A percentile compares a stretch with the other conserved stretches of the same genome.
Evolutionary conservation across 1,140 invertebrate genomes (phyloP).

Genomic region (Procambarus virginalis): DNA sequence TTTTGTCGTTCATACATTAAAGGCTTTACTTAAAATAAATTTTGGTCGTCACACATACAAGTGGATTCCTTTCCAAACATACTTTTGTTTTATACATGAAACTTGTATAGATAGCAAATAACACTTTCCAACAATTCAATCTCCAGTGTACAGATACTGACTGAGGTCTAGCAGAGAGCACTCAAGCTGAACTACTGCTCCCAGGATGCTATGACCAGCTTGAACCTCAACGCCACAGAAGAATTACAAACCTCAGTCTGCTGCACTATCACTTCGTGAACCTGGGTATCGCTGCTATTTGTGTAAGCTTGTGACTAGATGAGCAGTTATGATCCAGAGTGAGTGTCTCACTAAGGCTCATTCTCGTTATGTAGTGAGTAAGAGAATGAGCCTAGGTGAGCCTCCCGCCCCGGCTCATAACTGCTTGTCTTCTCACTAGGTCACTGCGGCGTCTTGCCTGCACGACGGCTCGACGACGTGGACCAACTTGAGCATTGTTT

Average conservation of each 20-base stretch:
- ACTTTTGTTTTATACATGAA: too few species aligned
- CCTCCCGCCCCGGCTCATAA: constrained; percentile 19
- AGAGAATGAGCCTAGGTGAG: background rate
- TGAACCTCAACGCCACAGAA: background rate
- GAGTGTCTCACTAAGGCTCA: constrained; percentile 1
- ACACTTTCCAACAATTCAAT: background rate
- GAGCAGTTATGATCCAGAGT: constrained; percentile 52
- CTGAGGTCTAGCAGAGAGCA: too few species aligned
- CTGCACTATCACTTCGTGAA: background rate
- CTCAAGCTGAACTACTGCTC: too few species aligned
- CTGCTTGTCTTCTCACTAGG: constrained; percentile 33
- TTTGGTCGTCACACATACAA: background rate
- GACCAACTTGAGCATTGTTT: constrained; percentile 43
- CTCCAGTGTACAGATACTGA: too few species aligned
- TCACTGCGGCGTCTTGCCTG: background rate
- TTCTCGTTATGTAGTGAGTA: background rate
- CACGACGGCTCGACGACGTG: constrained; percentile 11
- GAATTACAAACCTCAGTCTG: background rate
- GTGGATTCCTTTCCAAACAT: too few species aligned
- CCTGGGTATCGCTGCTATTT: background rate
- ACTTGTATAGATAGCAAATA: too few species aligned
- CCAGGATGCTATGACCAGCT: too few species aligned
- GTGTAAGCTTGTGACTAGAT: constrained; percentile 46
- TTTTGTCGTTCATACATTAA: background rate
- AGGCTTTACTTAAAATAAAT: background rate